Conservation (phyloP, 2,797 vertebrate species). For the Propithecus perrieri region DNA sequence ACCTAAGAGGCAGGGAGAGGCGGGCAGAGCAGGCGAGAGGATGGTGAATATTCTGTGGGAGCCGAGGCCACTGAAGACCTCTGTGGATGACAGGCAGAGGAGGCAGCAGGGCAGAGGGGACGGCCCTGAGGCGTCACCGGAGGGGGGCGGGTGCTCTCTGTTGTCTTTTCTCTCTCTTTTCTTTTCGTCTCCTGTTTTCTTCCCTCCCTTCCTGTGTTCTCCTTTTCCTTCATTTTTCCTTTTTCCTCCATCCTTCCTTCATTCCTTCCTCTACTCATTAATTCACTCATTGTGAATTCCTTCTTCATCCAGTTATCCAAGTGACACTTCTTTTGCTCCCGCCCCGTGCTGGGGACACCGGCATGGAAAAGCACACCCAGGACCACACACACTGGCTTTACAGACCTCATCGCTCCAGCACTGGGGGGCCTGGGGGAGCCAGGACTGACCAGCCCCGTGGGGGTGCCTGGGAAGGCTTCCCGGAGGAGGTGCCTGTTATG, state of each 20-base stretch:
- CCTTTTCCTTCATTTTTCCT: not conserved
- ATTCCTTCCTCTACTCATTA: not conserved
- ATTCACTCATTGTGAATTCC: not conserved
- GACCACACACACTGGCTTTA: not conserved
- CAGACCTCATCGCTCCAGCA: no score
- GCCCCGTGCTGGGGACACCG: not conserved
- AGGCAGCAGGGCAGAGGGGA: not conserved
- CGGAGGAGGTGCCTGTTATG: not conserved
- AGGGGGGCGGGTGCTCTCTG: no score
- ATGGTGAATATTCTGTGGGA: conserved; percentile 27
- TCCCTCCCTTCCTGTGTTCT: not conserved
- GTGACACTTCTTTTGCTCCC: not conserved
- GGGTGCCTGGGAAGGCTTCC: not conserved
- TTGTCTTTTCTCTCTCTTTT: not conserved
- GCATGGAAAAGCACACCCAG: no score
- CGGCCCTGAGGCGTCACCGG: not conserved
- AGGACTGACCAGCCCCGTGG: no score
- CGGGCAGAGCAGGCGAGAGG: not conserved
- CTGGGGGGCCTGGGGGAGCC: not conserved
- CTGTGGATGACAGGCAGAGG: not conserved
- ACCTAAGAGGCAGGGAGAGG: conserved; percentile 39
- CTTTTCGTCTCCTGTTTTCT: not conserved
- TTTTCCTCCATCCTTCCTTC: not conserved
- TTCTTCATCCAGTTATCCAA: not conserved
- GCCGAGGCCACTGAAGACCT: not conserved